phyloP scores from a whole-genome alignment of 2,113 vertebrate species.

The Nothocercus nigrocapillus region DNA sequence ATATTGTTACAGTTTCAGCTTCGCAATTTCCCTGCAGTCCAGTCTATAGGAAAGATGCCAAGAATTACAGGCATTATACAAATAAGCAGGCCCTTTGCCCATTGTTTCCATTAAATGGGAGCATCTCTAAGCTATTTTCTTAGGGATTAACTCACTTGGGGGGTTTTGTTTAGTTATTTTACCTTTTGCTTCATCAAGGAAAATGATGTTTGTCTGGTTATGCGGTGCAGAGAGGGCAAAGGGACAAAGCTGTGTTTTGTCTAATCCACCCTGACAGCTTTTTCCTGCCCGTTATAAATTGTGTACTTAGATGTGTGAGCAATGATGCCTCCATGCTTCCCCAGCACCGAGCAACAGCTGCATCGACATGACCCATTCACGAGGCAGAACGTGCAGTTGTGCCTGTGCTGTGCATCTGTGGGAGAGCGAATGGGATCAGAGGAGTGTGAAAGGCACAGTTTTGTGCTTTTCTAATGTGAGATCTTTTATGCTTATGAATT shows the following conservation, averaged over 20 bases:
- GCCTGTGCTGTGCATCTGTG: background rate
- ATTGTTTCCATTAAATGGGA: conserved; percentile 9
- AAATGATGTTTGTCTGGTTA: background rate
- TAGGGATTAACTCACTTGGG: conserved; percentile 29
- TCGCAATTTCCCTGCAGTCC: conserved; percentile 16
- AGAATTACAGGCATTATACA: conserved; percentile 33
- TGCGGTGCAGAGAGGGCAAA: background rate
- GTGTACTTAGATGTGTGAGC: conserved; percentile 9
- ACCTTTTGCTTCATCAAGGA: background rate
- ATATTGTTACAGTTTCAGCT: background rate
- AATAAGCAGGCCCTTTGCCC: conserved; percentile 46
- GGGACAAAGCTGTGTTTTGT: background rate
- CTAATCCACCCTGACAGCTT: conserved; percentile 31
- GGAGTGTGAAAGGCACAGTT: background rate
- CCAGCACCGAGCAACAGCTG: background rate
- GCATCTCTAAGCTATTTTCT: background rate
- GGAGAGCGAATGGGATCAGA: background rate
- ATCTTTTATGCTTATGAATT: background rate
- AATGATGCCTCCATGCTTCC: background rate
- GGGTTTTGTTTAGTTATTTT: conserved; percentile 5
- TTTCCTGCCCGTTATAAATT: background rate
- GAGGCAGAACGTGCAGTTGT: background rate
- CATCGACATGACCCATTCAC: background rate
- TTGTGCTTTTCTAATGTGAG: background rate
- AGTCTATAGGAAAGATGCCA: conserved; percentile 52